A percentile compares a stretch with the other conserved stretches of the same genome.
These are phyloP conservation scores for Clivina fossor DNA, from an alignment of 2,888 invertebrate species.

Conservation along the genomic window DNA sequence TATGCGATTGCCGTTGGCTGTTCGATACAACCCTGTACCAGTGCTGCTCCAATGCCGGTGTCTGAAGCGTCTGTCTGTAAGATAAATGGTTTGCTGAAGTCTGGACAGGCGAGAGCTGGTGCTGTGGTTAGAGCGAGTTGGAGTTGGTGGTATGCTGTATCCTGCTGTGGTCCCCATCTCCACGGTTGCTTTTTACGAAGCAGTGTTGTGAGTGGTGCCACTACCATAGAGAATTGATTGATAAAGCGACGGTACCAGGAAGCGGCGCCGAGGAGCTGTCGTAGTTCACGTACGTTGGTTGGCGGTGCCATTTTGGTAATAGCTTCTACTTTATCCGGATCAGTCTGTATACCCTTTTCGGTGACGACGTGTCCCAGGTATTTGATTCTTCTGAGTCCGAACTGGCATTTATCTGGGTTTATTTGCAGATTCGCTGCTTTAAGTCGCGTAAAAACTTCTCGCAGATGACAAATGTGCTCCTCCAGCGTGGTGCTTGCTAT, in stretches of 20 bases:
- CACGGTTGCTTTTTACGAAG: too few species aligned
- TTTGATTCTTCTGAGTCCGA: constrained; percentile 28
- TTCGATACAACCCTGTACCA: background rate
- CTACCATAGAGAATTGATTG: too few species aligned
- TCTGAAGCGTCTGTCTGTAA: constrained; percentile 2
- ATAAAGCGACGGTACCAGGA: too few species aligned
- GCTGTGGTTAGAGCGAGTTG: too few species aligned
- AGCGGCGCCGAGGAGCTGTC: too few species aligned
- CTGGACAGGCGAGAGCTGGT: too few species aligned
- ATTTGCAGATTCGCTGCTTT: constrained; percentile 33
- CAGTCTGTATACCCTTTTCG: constrained; percentile 22
- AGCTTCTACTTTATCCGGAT: constrained; percentile 25
- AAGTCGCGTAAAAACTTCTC: constrained; percentile 35
- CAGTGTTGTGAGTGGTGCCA: too few species aligned
- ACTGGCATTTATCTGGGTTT: constrained; percentile 40
- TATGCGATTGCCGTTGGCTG: background rate
- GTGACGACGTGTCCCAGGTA: constrained; percentile 37
- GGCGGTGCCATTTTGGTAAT: too few species aligned
- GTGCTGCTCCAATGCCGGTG: background rate
- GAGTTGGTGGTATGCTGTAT: too few species aligned
- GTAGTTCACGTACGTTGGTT: too few species aligned
- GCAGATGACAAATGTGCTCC: constrained; percentile 32
- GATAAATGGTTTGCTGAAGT: too few species aligned
- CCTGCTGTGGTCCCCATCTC: too few species aligned
- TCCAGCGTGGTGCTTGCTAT: constrained; percentile 32